Base-by-base conservation (phyloP, 2,797 vertebrate species). In the Notolepis coatsorum region DNA sequence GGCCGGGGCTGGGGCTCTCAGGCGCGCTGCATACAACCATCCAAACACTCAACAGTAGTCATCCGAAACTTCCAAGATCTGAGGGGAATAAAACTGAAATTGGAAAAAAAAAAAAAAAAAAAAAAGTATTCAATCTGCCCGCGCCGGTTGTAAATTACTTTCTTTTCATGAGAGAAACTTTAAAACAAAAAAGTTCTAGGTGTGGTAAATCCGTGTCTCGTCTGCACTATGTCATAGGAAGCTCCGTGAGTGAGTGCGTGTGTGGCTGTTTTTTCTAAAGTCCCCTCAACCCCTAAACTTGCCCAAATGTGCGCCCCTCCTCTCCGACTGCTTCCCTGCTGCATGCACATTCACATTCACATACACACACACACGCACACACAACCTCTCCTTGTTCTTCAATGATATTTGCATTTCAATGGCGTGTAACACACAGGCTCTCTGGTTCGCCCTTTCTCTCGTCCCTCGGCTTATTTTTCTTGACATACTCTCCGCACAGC, bases 331-430 rank as follows among this genome's bases (percentile, higher is more conserved):
- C 84, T 85, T 75, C 84, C 67, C 81, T 86, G 77, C 85, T 85
- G 82, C 87, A 89, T 82, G 84, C 73, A 82, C 84, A 85, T 81
- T 12, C 67, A 63, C 46, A 52, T 23, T 21, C 50, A 23, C 49
- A 35, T 57, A 65, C 59, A 81, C 84, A 77, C 75, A 75, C 77
- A 55, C 72, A 85, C 78, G 82, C 84, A 86, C 81, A 89, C 86
- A 93, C 82, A 93, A 91, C 89, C 91, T 89, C 92, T 92, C 91
- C 92, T 93, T 93, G 92, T 93, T 93, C 93, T 87, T 88, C 83
- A 75, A 71, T 91, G 83, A 92, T 90, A 94, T 93, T 94, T 93
- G 93, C 92, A 94, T 93, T 93, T 93, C 90, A 94, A 94, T 94
- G 81, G 91, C 87, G 80, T 90, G 87, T 90, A 91, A 93, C 92